Conservation (phyloP, 2,797 vertebrate genomes). For the Brachyalestes nurse region DNA sequence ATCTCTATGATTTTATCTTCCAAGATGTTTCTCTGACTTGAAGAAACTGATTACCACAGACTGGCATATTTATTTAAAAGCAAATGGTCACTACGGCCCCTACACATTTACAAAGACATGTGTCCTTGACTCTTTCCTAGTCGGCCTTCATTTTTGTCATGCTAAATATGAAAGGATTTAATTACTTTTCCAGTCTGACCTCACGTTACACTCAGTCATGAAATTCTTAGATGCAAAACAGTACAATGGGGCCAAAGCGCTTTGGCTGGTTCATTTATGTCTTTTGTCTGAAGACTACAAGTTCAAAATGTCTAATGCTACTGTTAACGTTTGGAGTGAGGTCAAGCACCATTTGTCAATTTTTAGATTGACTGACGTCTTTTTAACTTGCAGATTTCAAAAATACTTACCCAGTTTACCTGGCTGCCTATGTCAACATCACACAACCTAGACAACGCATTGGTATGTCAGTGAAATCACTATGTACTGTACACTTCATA, state of each 20-base stretch:
- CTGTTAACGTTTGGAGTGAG: not conserved
- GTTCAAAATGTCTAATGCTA: not conserved
- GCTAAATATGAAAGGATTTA: not conserved
- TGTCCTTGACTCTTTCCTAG: not conserved
- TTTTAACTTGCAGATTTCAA: not conserved
- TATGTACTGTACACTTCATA: too few relatives aligned
- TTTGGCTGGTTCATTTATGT: not conserved
- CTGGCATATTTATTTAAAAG: constrained; percentile 13
- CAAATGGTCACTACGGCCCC: fast-evolving
- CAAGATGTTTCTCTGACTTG: not conserved
- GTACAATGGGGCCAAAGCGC: not conserved
- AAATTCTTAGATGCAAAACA: not conserved
- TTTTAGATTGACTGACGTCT: too few relatives aligned
- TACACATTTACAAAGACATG: not conserved
- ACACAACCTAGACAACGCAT: not conserved
- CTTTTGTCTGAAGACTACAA: not conserved
- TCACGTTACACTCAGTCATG: not conserved
- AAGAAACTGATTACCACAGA: not conserved
- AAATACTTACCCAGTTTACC: not conserved
- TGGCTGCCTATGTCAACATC: constrained; percentile 1
- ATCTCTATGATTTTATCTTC: not conserved
- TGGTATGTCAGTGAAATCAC: not conserved
- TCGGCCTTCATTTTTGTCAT: not conserved
- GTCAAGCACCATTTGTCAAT: not conserved
- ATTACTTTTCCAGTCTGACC: not conserved